Evolutionary conservation across 1,140 invertebrate genomes (phyloP), one percentile per base, ranked within the genome.

Genomic region (Arctopsyche grandis): DNA sequence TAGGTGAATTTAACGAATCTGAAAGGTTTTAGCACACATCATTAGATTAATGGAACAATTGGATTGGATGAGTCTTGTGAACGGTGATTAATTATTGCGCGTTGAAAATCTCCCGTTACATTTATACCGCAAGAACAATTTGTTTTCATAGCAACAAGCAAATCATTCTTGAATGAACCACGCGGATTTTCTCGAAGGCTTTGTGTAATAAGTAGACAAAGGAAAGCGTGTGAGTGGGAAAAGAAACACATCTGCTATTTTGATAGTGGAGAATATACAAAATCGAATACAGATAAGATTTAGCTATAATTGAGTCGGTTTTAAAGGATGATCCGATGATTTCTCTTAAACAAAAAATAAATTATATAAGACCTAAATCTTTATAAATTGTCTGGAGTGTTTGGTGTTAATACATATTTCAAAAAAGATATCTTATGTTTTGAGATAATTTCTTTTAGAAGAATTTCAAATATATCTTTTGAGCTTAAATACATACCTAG

Each of bases 121-220:
- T 56, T 74, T 74, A 74, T 26, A 74, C 48, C n/a, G 43, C 19
- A 73, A 46, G 21, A 60, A 60, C 56, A 9, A 48, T 74, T n/a
- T 74, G 71, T 16, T 46, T 12, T 46, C 71, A 12, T 56, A 52
- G n/a, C 44, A 56, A 74, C 71, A 74, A 74, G 29, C 71, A 56
- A 74, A 74, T 74, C 16, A 74, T 74, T 74, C 12, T 29, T 3
- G 46, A 24, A 74, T 74, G 71, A 74, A 24, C n/a, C 69, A 19
- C 10, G 21, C 0, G 38, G 71, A 52, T 74, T 48, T 74, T 56
- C 43, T 21, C 10, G 24, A 56, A 9, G 22, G 71, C 71, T 56
- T 74, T 74, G 71, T 56, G 44, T 74, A 56, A 74, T 74, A 74
- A 74, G 16, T 26, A 26, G 19, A 74, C 46, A 56, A 56, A 74